phyloP scores from a whole-genome alignment of 1,140 invertebrate species.

The Leptonema lineaticorne region DNA sequence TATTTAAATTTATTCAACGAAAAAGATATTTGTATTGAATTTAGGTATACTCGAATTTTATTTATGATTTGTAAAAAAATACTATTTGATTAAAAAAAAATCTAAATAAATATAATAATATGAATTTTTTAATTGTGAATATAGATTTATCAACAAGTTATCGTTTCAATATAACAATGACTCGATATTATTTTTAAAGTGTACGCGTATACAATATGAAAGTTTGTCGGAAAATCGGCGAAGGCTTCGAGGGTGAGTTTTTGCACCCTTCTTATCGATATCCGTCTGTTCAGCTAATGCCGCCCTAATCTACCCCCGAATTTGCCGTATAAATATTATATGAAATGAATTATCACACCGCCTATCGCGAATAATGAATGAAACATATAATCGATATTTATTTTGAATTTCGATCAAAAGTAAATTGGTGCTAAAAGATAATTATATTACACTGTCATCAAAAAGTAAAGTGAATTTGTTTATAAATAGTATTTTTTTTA shows the following conservation, averaged over 20 bases:
- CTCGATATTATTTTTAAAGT: neutral
- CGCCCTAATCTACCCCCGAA: slow-evolving; percentile 36
- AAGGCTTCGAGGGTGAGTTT: neutral
- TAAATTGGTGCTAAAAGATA: neutral
- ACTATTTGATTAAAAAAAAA: too few relatives aligned
- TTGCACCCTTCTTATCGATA: slow-evolving; percentile 36
- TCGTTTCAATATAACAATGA: neutral
- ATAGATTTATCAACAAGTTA: neutral
- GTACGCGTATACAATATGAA: neutral
- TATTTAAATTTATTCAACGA: too few relatives aligned
- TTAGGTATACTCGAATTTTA: too few relatives aligned
- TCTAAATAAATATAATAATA: too few relatives aligned
- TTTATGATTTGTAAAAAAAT: too few relatives aligned
- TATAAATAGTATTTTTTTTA: neutral
- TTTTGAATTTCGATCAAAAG: neutral
- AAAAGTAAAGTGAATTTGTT: too few relatives aligned
- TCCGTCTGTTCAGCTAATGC: slow-evolving; percentile 39
- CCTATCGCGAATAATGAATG: too few relatives aligned
- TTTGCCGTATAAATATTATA: neutral
- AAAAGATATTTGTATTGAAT: too few relatives aligned
- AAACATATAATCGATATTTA: neutral
- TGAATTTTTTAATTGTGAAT: too few relatives aligned
- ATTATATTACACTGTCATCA: too few relatives aligned
- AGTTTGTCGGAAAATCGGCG: neutral
- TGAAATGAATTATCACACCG: neutral